Evolutionary conservation across 2,797 vertebrate species (phyloP).

Genomic region (Sparus aurata): DNA sequence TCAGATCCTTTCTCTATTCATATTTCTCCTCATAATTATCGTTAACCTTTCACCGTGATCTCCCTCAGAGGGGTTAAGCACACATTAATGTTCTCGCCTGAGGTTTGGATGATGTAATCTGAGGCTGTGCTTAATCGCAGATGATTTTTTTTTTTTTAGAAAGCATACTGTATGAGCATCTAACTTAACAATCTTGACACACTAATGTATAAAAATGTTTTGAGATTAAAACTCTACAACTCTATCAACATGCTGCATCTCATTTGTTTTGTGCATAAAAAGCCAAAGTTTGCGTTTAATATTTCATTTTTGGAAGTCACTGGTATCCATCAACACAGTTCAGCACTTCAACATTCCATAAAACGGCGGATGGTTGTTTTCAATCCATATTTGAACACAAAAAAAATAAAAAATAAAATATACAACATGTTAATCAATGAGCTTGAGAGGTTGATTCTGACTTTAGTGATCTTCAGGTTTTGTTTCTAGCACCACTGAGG

Average conservation of each 20-base stretch:
- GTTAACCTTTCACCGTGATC: conserved; percentile 24
- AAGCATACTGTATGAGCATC: not conserved
- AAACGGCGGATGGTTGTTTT: not conserved
- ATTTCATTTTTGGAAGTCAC: not conserved
- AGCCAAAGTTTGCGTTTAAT: not conserved
- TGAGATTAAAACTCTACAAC: too few relatives aligned
- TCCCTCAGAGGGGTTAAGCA: conserved; percentile 11
- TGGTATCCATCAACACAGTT: not conserved
- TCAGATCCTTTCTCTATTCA: conserved; percentile 42
- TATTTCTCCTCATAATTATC: conserved; percentile 35
- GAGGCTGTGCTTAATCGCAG: not conserved
- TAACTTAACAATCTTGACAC: not conserved
- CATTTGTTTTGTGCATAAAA: too few relatives aligned
- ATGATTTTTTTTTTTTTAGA: conserved; percentile 2
- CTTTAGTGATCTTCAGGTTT: not conserved
- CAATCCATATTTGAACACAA: not conserved
- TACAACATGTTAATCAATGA: not conserved
- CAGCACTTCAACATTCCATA: not conserved
- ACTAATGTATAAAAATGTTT: too few relatives aligned
- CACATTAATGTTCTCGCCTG: conserved; percentile 1
- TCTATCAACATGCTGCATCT: too few relatives aligned
- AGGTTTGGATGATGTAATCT: not conserved
- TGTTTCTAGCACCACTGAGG: not conserved
- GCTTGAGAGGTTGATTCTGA: not conserved
- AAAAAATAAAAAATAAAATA: not conserved